A percentile compares a stretch with the other conserved stretches of the same genome.
Evolutionary conservation across 2,113 vertebrate species (phyloP).

Genomic region (Glareola pratincola): DNA sequence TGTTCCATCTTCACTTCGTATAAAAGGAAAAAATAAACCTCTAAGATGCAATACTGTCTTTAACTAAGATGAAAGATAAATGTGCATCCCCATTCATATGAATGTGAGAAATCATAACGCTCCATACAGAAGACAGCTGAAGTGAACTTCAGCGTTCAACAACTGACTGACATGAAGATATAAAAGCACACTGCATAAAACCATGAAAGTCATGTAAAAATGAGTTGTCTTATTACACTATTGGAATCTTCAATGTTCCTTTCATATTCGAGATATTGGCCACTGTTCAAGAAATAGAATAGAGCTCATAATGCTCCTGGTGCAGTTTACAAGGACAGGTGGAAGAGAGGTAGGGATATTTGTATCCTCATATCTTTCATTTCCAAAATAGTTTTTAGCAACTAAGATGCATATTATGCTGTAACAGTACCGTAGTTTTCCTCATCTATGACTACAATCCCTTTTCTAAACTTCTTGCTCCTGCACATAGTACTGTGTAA

Average conservation of each 20-base stretch:
- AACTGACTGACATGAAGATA: background rate
- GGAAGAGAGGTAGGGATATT: background rate
- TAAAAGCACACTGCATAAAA: background rate
- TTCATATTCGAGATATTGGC: background rate
- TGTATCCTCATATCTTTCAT: background rate
- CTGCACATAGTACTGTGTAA: background rate
- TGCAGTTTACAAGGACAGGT: background rate
- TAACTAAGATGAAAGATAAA: background rate
- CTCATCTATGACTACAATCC: background rate
- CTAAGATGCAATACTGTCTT: background rate
- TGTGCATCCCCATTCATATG: background rate
- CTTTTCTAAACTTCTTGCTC: background rate
- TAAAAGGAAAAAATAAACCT: background rate
- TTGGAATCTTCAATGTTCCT: background rate
- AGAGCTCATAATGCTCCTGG: background rate
- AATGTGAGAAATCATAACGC: background rate
- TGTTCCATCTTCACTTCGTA: background rate
- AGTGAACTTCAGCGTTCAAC: background rate
- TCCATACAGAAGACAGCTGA: background rate
- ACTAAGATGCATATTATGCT: background rate
- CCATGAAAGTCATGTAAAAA: background rate
- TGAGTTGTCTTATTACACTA: background rate
- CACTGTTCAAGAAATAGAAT: background rate
- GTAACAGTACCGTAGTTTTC: background rate
- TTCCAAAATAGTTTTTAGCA: background rate